phyloP scores from a whole-genome alignment of 2,113 vertebrate genomes.

The Myocastor coypus region DNA sequence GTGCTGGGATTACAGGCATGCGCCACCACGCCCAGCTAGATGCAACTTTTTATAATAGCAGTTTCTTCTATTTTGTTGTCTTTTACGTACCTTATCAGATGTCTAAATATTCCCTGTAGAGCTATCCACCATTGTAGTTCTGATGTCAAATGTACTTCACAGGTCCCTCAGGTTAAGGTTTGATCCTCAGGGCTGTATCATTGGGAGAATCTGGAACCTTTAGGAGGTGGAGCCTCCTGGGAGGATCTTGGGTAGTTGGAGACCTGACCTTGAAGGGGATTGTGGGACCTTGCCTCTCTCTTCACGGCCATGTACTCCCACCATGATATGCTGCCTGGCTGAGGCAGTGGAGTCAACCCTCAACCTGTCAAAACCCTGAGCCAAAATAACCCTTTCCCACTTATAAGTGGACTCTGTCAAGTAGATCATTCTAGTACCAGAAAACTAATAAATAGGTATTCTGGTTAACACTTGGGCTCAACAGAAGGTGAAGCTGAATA shows the following conservation, averaged over 20 bases:
- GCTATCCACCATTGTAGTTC: too few species aligned
- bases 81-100: not conserved
- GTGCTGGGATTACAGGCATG: too few species aligned
- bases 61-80: not conserved
- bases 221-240: not conserved
- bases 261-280: not conserved
- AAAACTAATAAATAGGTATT: not conserved
- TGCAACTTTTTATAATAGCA: not conserved
- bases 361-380: not conserved
- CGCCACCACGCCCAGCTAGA: too few species aligned
- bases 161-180: not conserved
- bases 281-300: not conserved
- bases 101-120: not conserved
- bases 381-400: not conserved
- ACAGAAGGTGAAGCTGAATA: not conserved
- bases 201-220: not conserved
- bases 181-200: too few species aligned
- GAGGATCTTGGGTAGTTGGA: not conserved
- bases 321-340: not conserved
- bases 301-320: not conserved
- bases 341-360: not conserved
- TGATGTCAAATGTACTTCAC: not conserved
- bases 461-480: not conserved
- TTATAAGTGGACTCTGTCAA: not conserved
- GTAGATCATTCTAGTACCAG: not conserved